phyloP scores from a whole-genome alignment of 2,888 invertebrate species.

The Atethmia centrago region DNA sequence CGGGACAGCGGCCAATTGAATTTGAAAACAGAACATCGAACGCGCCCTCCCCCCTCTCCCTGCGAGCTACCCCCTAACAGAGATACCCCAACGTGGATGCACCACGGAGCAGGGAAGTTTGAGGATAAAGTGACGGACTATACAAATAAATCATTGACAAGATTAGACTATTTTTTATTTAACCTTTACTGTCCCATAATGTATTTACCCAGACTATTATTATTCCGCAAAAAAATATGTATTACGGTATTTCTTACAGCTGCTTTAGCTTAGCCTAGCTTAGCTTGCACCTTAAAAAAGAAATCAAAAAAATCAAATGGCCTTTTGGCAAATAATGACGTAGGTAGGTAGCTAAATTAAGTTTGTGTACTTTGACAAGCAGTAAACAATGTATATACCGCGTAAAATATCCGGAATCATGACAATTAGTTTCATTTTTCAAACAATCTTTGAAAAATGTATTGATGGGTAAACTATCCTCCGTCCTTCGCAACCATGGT shows the following conservation, averaged over 20 bases:
- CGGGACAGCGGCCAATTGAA: conserved; percentile 89
- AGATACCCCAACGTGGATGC: conserved; percentile 61
- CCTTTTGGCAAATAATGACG: background rate
- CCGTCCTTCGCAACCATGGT: conserved; percentile 63
- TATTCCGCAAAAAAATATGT: background rate
- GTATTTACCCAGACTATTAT: background rate
- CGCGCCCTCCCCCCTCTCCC: conserved; percentile 65
- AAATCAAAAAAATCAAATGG: background rate
- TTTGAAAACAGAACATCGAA: conserved; percentile 88
- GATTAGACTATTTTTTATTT: background rate
- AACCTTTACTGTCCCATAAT: background rate
- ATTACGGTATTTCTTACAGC: background rate
- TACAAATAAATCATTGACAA: background rate
- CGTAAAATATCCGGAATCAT: background rate
- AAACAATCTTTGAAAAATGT: background rate
- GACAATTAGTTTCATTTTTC: background rate
- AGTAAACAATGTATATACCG: background rate
- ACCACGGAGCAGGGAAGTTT: conserved; percentile 58
- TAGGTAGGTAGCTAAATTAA: background rate
- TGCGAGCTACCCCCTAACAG: conserved; percentile 52
- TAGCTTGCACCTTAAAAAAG: background rate
- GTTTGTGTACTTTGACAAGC: background rate
- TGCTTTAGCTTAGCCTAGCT: background rate
- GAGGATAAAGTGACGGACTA: conserved; percentile 5
- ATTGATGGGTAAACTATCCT: background rate